Conservation (phyloP, 2,113 vertebrate genomes). For the Plestiodon gilberti region DNA sequence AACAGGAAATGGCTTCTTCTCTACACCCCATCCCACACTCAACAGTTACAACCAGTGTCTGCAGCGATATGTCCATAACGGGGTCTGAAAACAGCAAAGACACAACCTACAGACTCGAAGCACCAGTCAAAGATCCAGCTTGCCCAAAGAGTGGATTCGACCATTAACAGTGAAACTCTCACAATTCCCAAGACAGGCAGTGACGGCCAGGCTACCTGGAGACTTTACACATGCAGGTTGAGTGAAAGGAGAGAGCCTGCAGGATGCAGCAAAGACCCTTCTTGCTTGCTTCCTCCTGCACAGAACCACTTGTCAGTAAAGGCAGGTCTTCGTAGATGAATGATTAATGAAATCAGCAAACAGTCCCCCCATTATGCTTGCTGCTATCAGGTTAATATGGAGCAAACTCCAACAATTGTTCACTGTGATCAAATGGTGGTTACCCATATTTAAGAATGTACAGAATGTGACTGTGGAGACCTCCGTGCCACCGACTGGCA, state of each 20-base stretch:
- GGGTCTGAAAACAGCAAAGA: too few relatives aligned
- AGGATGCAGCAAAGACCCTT: not conserved
- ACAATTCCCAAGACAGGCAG: not conserved
- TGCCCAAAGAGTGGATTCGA: not conserved
- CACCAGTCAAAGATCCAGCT: not conserved
- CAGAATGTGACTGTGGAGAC: not conserved
- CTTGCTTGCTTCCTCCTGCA: not conserved
- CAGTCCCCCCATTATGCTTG: not conserved
- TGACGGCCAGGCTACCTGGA: not conserved
- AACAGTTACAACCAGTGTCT: too few relatives aligned
- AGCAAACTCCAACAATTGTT: conserved; percentile 2
- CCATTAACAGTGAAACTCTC: not conserved
- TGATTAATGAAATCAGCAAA: conserved; percentile 10
- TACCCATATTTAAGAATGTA: not conserved
- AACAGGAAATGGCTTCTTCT: not conserved
- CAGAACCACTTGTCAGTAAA: not conserved
- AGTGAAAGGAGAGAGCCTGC: too few relatives aligned
- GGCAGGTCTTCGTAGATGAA: not conserved
- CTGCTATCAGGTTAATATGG: conserved; percentile 8
- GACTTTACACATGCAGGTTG: not conserved
- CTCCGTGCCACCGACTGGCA: not conserved
- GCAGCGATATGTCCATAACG: too few relatives aligned
- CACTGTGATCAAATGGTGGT: not conserved
- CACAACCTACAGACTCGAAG: not conserved
- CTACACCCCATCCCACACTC: not conserved